These are phyloP conservation scores for Lethenteron camtschaticum DNA, from an alignment of 2,113 vertebrate genomes.

Conservation along the genomic window DNA sequence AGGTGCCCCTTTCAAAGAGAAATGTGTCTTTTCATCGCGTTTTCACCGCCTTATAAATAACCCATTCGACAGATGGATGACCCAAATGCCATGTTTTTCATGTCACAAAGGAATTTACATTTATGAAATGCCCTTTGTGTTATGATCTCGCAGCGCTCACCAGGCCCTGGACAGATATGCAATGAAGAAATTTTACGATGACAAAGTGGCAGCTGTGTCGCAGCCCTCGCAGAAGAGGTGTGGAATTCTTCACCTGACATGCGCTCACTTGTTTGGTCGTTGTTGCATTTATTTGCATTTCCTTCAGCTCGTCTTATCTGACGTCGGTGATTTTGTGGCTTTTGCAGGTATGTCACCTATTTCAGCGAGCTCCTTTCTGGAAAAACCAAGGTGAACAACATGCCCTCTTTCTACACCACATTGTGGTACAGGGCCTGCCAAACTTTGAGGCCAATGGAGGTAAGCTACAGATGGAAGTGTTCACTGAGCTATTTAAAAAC, in stretches of 20 bases:
- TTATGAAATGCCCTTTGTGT: no score
- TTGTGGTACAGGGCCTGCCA: conserved; percentile 47
- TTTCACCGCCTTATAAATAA: no score
- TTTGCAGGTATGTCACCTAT: conserved; percentile 49
- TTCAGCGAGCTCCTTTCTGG: conserved; percentile 55
- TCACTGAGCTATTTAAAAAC: no score
- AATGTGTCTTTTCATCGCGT: no score
- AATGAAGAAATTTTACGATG: conserved; percentile 98
- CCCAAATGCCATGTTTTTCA: no score
- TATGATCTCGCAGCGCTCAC: conserved; percentile 33
- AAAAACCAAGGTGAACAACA: conserved; percentile 63
- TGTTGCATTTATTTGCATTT: no score
- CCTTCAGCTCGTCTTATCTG: no score
- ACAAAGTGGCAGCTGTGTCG: conserved; percentile 78
- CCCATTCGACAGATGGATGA: no score
- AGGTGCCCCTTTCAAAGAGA: no score
- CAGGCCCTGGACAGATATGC: conserved; percentile 93
- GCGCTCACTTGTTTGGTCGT: no score
- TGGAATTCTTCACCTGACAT: conserved; percentile 13
- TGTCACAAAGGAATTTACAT: no score
- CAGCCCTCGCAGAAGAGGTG: conserved; percentile 92
- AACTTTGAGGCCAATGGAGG: conserved; percentile 65
- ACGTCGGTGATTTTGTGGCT: no score
- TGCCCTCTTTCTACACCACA: conserved; percentile 55
- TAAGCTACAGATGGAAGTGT: conserved; percentile 14